Evolutionary conservation across 2,113 vertebrate genomes (phyloP).

Genomic region (Pantherophis guttatus): DNA sequence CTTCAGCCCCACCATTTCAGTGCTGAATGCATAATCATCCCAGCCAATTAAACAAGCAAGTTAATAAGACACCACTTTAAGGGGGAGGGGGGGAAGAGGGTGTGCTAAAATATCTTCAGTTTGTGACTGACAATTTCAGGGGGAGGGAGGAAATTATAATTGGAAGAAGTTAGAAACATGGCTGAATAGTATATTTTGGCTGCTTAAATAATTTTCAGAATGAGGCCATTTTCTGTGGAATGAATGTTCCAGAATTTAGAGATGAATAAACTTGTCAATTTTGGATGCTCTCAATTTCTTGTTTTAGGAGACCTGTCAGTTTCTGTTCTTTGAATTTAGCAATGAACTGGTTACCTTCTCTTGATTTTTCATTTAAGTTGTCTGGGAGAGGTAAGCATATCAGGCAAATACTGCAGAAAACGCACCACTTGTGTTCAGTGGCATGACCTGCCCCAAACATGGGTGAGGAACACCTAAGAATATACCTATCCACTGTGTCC

Average conservation of each 20-base stretch:
- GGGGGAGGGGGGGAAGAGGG: not conserved
- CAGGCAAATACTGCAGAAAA: not conserved
- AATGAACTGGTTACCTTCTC: not conserved
- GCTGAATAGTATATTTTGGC: not conserved
- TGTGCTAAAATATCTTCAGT: not conserved
- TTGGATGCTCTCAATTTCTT: not conserved
- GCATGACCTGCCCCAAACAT: not conserved
- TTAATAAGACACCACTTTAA: fast-evolving
- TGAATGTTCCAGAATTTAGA: not conserved
- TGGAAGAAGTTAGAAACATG: not conserved
- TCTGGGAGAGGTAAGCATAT: not conserved
- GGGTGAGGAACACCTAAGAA: not conserved
- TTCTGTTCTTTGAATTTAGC: not conserved
- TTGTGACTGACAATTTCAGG: not conserved
- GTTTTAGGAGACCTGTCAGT: not conserved
- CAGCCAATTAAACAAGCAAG: conserved; percentile 2
- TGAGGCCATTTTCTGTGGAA: not conserved
- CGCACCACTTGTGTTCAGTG: not conserved
- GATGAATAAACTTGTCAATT: not conserved
- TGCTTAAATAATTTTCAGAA: not conserved
- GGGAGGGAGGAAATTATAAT: not conserved
- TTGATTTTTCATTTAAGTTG: not conserved
- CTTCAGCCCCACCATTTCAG: not conserved
- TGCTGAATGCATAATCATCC: not conserved
- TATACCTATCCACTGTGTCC: not conserved